A percentile compares a stretch with the other conserved stretches of the same genome.
phyloP scores from a whole-genome alignment of 1,140 invertebrate genomes.

The Pogonomyrmex californicus region DNA sequence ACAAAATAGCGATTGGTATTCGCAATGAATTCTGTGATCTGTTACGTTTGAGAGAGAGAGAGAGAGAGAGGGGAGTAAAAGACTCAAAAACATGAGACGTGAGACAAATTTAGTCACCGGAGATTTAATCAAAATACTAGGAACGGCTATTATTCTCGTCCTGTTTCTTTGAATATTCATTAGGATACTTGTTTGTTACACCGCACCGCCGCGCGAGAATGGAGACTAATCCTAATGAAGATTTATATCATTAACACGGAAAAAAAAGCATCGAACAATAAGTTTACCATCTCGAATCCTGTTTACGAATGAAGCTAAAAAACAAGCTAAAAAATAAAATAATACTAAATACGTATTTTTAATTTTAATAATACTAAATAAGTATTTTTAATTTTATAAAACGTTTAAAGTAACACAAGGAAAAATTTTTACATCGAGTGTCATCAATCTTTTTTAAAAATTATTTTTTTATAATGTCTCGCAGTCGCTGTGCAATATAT shows the following conservation, averaged over 20 bases:
- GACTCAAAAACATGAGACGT: background rate
- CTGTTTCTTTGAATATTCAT: conserved; percentile 67
- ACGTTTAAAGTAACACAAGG: background rate
- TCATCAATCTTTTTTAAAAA: conserved; percentile 1
- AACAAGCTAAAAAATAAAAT: too few relatives aligned
- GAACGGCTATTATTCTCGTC: conserved; percentile 55
- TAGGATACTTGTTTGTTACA: conserved; percentile 54
- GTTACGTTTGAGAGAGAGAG: background rate
- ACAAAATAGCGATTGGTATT: conserved; percentile 15
- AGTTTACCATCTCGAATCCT: background rate
- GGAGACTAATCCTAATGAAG: conserved; percentile 25
- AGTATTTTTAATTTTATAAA: background rate
- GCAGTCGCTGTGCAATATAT: background rate
- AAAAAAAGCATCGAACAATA: background rate
- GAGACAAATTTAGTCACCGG: conserved; percentile 1
- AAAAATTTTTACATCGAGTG: background rate
- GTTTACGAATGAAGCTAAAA: background rate
- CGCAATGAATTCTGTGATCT: conserved; percentile 6
- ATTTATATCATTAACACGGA: background rate
- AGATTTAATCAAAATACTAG: conserved; percentile 63
- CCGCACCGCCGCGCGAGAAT: background rate
- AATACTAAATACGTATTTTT: background rate
- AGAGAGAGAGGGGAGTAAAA: background rate
- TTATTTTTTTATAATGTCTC: background rate
- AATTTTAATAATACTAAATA: background rate